Evolutionary conservation across 2,113 vertebrate species (phyloP).

Genomic region (Gallinago undulata): DNA sequence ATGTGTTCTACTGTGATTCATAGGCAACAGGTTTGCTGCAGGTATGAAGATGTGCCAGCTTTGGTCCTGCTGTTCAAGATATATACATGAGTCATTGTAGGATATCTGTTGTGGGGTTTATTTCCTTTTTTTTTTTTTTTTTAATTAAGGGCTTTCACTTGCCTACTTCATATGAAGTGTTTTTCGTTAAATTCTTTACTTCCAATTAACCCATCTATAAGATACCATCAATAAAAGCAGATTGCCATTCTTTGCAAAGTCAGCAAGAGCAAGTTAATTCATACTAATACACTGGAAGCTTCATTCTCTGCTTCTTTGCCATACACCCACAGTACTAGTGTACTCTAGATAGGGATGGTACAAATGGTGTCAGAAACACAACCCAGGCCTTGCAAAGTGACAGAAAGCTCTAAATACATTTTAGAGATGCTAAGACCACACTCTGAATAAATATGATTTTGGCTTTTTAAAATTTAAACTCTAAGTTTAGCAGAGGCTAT

Average conservation of each 20-base stretch:
- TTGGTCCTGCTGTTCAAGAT: not conserved
- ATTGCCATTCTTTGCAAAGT: not conserved
- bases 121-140: not conserved
- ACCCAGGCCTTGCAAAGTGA: not conserved
- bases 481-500: not conserved
- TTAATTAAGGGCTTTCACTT: not conserved
- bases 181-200: not conserved
- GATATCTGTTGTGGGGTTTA: not conserved
- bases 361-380: not conserved
- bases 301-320: not conserved
- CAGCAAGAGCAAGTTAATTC: not conserved
- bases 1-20: not conserved
- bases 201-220: not conserved
- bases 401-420: not conserved
- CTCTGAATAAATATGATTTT: not conserved
- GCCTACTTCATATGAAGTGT: not conserved
- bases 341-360: not conserved
- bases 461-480: conserved; percentile 3
- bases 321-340: not conserved
- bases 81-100: not conserved
- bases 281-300: not conserved
- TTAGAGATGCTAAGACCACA: not conserved
- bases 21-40: not conserved
- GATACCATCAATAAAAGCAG: not conserved
- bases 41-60: not conserved